phyloP scores from a whole-genome alignment of 2,113 vertebrate genomes.

The Hoplias malabaricus region DNA sequence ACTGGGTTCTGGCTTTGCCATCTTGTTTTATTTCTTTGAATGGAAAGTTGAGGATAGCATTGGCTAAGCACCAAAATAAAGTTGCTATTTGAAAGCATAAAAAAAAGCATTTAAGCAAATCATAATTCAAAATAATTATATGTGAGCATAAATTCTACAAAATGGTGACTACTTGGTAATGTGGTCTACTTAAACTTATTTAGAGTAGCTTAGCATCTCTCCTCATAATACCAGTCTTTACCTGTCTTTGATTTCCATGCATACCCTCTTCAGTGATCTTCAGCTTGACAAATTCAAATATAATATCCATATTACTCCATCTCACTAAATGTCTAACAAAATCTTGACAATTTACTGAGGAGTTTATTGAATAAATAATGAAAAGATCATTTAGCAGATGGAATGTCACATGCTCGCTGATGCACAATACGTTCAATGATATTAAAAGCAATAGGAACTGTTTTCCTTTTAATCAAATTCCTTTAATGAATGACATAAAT shows the following conservation, averaged over 20 bases:
- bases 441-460: conserved; percentile 19
- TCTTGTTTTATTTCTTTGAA: conserved; percentile 51
- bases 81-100: background rate
- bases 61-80: background rate
- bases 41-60: background rate
- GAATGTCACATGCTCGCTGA: conserved; percentile 17
- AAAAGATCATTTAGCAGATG: conserved; percentile 48
- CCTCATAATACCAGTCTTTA: conserved; percentile 15
- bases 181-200: too few relatives aligned
- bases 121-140: too few relatives aligned
- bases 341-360: conserved; percentile 48
- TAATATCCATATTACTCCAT: conserved; percentile 48
- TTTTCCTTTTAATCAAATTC: conserved; percentile 12
- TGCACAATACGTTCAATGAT: conserved; percentile 3
- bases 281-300: conserved; percentile 43
- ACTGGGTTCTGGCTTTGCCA: conserved; percentile 56
- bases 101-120: background rate
- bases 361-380: conserved; percentile 51
- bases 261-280: conserved; percentile 48
- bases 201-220: background rate
- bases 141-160: too few relatives aligned
- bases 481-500: background rate
- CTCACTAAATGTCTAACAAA: conserved; percentile 50
- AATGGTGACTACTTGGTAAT: too few relatives aligned
- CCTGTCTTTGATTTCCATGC: conserved; percentile 32